Conservation (phyloP, 2,113 vertebrate species). For the Uropsilus gracilis region DNA sequence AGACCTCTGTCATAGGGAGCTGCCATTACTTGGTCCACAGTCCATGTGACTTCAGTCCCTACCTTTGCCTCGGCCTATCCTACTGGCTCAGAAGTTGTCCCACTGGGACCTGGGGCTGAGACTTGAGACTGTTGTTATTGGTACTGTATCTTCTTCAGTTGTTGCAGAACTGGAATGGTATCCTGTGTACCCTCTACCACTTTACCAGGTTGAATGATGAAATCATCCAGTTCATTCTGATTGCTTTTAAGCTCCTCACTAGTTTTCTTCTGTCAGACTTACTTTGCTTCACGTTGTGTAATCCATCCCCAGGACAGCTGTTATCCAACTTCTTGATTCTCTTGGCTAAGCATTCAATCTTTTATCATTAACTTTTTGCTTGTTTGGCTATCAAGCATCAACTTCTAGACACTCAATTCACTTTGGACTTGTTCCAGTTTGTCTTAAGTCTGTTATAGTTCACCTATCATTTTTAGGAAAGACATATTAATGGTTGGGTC, state of each 20-base stretch:
- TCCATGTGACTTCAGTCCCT: slow-evolving; percentile 96
- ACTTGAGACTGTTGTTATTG: slow-evolving; percentile 89
- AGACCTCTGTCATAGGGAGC: slow-evolving; percentile 92
- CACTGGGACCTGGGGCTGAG: slow-evolving; percentile 88
- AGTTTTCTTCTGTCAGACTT: slow-evolving; percentile 99
- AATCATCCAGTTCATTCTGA: slow-evolving; percentile 99
- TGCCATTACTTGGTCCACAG: slow-evolving; percentile 97
- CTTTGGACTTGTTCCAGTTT: too few relatives aligned
- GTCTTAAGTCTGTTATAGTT: too few relatives aligned
- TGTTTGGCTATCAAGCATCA: slow-evolving; percentile 91
- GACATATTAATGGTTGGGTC: too few relatives aligned
- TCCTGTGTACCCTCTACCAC: slow-evolving; percentile 99
- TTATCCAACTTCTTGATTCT: slow-evolving; percentile 94
- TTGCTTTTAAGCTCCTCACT: slow-evolving; percentile 99
- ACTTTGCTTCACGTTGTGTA: slow-evolving; percentile 98
- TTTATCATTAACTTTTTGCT: slow-evolving; percentile 99
- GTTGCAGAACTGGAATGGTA: slow-evolving; percentile 98
- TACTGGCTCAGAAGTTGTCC: slow-evolving; percentile 91
- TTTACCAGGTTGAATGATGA: slow-evolving; percentile 99
- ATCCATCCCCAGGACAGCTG: slow-evolving; percentile 99
- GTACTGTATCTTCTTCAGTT: slow-evolving; percentile 94
- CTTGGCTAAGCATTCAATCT: background rate
- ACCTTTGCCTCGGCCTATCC: slow-evolving; percentile 88
- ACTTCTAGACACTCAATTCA: too few relatives aligned
- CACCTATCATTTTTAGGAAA: too few relatives aligned